These are phyloP conservation scores for Boulengerochromis microlepis DNA, from an alignment of 2,113 vertebrate species.

Conservation along the genomic window DNA sequence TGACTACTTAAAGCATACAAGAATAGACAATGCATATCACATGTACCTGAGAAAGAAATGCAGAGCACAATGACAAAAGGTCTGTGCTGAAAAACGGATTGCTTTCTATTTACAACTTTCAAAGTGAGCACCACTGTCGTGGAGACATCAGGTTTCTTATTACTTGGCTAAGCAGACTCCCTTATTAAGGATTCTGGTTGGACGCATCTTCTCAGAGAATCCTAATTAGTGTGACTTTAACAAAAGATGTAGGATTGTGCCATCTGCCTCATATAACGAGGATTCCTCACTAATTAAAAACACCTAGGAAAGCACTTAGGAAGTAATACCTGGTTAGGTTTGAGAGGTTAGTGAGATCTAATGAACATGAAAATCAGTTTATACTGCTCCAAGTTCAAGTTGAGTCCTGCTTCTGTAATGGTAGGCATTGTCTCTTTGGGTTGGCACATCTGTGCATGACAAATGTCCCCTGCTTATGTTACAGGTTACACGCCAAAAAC, in stretches of 20 bases:
- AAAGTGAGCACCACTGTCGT: constrained; percentile 70
- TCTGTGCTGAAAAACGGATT: constrained; percentile 39
- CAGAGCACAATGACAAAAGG: constrained; percentile 11
- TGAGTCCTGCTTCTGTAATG: not conserved
- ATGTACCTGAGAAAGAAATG: constrained; percentile 14
- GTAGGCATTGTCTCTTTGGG: not conserved
- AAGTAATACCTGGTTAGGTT: constrained; percentile 66
- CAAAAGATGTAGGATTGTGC: constrained; percentile 79
- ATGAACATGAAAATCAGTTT: constrained; percentile 52
- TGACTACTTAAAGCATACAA: not conserved
- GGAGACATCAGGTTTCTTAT: constrained; percentile 73
- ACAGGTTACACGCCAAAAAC: not conserved
- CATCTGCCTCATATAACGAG: constrained; percentile 82
- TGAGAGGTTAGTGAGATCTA: constrained; percentile 56
- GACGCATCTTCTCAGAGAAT: constrained; percentile 78
- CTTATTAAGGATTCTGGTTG: constrained; percentile 79
- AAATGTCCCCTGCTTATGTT: not conserved
- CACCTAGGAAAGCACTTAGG: constrained; percentile 78
- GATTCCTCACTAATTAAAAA: constrained; percentile 85
- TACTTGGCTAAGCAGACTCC: constrained; percentile 72
- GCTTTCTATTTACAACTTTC: constrained; percentile 60
- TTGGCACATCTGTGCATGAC: not conserved
- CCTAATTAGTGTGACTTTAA: constrained; percentile 90
- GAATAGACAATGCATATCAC: constrained; percentile 5
- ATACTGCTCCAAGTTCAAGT: not conserved